Conservation (phyloP, 2,797 vertebrate genomes). For the Bryconaethiops microstoma region DNA sequence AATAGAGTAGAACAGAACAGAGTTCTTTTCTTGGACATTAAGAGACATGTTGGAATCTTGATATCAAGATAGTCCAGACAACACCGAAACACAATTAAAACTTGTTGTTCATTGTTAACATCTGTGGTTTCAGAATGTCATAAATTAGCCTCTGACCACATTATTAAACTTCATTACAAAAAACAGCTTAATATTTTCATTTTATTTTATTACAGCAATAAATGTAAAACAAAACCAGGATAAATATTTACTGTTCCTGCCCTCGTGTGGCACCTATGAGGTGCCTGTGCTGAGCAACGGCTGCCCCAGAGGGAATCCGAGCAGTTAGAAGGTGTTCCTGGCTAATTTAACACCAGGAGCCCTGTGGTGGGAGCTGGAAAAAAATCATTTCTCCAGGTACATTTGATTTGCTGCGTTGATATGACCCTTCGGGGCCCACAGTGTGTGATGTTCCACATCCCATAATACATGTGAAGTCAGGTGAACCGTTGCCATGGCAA, state of each 20-base stretch:
- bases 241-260: constrained; percentile 34
- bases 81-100: not conserved
- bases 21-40: not conserved
- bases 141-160: not conserved
- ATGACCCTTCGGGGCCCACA: not conserved
- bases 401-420: not conserved
- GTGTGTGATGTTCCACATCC: constrained; percentile 3
- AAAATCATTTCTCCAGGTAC: not conserved
- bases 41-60: not conserved
- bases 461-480: constrained; percentile 7
- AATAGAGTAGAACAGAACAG: not conserved
- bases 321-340: not conserved
- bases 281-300: constrained; percentile 24
- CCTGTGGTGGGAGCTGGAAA: not conserved
- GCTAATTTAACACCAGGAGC: not conserved
- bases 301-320: not conserved
- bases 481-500: not conserved
- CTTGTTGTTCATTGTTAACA: not conserved
- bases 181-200: not conserved
- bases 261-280: not conserved
- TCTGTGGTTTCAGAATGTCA: not conserved
- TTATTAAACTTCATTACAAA: not conserved
- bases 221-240: constrained; percentile 31
- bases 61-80: not conserved
- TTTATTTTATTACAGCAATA: constrained; percentile 11